Conservation (phyloP, 1,140 invertebrate genomes). For the Drosophila willistoni region DNA sequence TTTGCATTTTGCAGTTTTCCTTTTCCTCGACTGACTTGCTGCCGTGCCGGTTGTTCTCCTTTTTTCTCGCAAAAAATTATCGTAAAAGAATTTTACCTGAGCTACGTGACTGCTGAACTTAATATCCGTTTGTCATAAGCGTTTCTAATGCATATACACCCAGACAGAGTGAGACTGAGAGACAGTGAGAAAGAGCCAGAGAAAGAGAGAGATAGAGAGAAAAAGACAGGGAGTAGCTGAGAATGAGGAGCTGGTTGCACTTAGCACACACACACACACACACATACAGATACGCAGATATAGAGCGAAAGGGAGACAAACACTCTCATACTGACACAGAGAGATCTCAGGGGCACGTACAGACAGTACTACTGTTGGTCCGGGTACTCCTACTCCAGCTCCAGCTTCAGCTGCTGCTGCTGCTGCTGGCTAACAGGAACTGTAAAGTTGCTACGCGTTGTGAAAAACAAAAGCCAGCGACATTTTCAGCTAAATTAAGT, state of each 20-base stretch:
- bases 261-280: slow-evolving; percentile 47
- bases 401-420: not conserved
- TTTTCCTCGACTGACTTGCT: slow-evolving; percentile 18
- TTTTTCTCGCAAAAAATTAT: slow-evolving; percentile 72
- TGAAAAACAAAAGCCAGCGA: slow-evolving; percentile 72
- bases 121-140: slow-evolving; percentile 82
- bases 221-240: no score
- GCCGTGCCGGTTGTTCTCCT: slow-evolving; percentile 33
- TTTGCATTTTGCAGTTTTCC: slow-evolving; percentile 33
- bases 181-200: slow-evolving; percentile 2
- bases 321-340: slow-evolving; percentile 4
- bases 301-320: slow-evolving; percentile 8
- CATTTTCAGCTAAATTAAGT: slow-evolving; percentile 81
- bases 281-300: slow-evolving; percentile 11
- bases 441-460: slow-evolving; percentile 56
- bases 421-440: slow-evolving; percentile 24
- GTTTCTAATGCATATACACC: slow-evolving; percentile 69
- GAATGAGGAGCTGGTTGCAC: slow-evolving; percentile 32
- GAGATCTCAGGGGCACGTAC: slow-evolving; percentile 58
- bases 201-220: not conserved
- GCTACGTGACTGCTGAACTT: slow-evolving; percentile 80
- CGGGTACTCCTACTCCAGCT: slow-evolving; percentile 4
- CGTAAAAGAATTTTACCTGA: slow-evolving; percentile 81
- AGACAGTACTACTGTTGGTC: slow-evolving; percentile 26
- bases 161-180: slow-evolving; percentile 1